A percentile compares a stretch with the other conserved stretches of the same genome.
phyloP scores from a whole-genome alignment of 2,113 vertebrate genomes.

The Enhydra lutris region DNA sequence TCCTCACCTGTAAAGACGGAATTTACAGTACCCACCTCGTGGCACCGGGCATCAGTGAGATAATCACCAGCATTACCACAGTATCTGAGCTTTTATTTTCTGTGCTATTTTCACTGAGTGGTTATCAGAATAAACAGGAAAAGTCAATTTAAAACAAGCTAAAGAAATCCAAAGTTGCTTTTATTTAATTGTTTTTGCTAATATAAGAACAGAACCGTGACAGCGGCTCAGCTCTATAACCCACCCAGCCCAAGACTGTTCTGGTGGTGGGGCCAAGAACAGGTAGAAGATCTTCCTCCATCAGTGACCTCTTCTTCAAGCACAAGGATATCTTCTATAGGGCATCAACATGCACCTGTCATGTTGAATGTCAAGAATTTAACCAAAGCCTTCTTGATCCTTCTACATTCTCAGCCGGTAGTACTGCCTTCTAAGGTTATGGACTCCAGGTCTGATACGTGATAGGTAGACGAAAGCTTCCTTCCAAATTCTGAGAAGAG shows the following conservation, averaged over 20 bases:
- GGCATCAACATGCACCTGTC: not conserved
- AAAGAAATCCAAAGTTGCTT: not conserved
- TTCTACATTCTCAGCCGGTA: not conserved
- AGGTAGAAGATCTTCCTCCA: not conserved
- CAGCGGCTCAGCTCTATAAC: not conserved
- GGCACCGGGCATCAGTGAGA: not conserved
- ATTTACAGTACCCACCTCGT: not conserved
- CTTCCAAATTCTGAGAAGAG: not conserved
- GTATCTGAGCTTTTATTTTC: not conserved
- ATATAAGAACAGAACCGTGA: not conserved
- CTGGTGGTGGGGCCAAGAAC: not conserved
- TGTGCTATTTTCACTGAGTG: not conserved
- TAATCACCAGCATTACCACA: not conserved
- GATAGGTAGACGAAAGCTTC: not conserved
- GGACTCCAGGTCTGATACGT: not conserved
- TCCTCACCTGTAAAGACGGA: not conserved
- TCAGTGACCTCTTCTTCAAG: not conserved
- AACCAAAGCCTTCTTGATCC: constrained; percentile 11
- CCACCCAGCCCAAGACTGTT: not conserved
- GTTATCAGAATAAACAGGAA: not conserved
- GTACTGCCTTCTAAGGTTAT: not conserved
- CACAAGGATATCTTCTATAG: not conserved
- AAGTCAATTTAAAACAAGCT: constrained; percentile 18
- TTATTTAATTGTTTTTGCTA: not conserved
- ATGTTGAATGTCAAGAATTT: not conserved